A percentile compares a stretch with the other conserved stretches of the same genome.
These are phyloP conservation scores for Argentina silus DNA, from an alignment of 2,797 vertebrate species.

Conservation along the genomic window DNA sequence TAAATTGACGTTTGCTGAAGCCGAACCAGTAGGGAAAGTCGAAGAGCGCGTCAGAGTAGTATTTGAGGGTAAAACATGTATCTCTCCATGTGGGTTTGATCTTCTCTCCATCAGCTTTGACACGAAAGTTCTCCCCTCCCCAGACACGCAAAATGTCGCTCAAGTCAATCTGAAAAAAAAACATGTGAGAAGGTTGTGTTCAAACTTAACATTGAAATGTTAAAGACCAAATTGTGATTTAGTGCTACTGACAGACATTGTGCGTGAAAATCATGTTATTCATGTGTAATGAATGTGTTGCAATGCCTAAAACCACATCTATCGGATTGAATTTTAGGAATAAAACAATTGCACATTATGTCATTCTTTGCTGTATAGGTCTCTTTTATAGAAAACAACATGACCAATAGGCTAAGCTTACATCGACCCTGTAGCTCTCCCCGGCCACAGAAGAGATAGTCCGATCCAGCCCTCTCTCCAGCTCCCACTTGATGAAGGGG, in stretches of 20 bases:
- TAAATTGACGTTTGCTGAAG: slow-evolving; percentile 67
- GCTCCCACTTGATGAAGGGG: slow-evolving; percentile 68
- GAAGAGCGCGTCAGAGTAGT: slow-evolving; percentile 70
- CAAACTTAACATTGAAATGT: background rate
- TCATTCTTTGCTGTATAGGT: no score
- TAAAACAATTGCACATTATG: no score
- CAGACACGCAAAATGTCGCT: slow-evolving; percentile 54
- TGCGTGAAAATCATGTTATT: no score
- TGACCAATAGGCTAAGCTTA: slow-evolving; percentile 55
- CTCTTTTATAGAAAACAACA: no score
- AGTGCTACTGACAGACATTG: no score
- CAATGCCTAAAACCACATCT: no score
- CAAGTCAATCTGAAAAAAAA: slow-evolving; percentile 61
- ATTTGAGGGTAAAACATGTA: slow-evolving; percentile 68
- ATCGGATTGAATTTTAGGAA: no score
- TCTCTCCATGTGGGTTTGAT: slow-evolving; percentile 55
- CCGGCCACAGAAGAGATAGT: slow-evolving; percentile 73
- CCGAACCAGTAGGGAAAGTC: slow-evolving; percentile 75
- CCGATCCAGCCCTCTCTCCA: slow-evolving; percentile 71
- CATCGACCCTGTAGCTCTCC: slow-evolving; percentile 75
- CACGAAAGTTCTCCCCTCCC: slow-evolving; percentile 31
- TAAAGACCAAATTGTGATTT: background rate
- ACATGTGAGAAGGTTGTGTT: background rate
- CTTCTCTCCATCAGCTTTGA: slow-evolving; percentile 4
- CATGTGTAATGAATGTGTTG: no score